A percentile compares a stretch with the other conserved stretches of the same genome.
Evolutionary conservation across 1,140 invertebrate genomes (phyloP).

Genomic region (Nilaparvata lugens): DNA sequence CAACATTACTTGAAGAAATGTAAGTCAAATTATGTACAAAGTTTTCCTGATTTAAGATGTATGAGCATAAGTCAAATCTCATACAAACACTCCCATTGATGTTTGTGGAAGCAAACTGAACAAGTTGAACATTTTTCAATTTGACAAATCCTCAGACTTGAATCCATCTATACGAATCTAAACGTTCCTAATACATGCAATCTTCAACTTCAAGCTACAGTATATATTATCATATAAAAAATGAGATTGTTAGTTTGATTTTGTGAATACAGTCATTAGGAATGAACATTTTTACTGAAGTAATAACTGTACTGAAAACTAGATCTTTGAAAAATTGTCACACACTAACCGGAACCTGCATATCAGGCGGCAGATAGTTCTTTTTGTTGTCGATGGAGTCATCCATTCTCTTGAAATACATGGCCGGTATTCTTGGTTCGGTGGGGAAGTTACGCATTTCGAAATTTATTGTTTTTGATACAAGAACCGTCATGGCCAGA

Average conservation of each 20-base stretch:
- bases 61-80: too few species aligned
- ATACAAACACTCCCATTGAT: too few species aligned
- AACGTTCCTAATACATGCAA: too few species aligned
- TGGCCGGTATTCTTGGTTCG: constrained; percentile 72
- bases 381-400: constrained; percentile 55
- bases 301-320: background rate
- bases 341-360: constrained; percentile 15
- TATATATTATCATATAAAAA: background rate
- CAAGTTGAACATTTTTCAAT: too few species aligned
- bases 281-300: background rate
- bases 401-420: constrained; percentile 69
- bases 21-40: too few species aligned
- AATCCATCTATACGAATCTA: too few species aligned
- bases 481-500: constrained; percentile 79
- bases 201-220: background rate
- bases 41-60: too few species aligned
- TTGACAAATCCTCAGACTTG: too few species aligned
- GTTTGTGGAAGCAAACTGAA: too few species aligned
- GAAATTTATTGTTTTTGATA: constrained; percentile 76
- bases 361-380: constrained; percentile 45
- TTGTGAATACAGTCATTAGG: background rate
- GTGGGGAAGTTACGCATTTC: constrained; percentile 81
- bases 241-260: background rate
- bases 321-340: background rate
- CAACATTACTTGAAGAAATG: too few species aligned